Evolutionary conservation across 2,888 invertebrate species (phyloP), one percentile per base, ranked within the genome.

Genomic region (Ethmia dodecea): DNA sequence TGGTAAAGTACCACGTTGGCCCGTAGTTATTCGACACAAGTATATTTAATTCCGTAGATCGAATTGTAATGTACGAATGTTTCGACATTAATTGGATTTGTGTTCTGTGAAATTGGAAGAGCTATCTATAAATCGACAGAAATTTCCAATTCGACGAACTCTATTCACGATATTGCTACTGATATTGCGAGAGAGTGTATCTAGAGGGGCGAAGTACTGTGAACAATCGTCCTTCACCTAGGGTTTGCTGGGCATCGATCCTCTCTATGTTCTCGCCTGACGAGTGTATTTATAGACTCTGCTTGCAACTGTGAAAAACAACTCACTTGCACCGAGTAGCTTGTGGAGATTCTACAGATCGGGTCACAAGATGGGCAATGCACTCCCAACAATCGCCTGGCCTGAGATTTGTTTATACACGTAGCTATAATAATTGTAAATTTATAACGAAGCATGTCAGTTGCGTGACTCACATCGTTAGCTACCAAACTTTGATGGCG

Each of bases 401-500:
- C n/a, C 6, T 27, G 24, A 31, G 24, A 16, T 40, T 31, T 33
- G 30, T 33, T 27, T 37, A 14, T 22, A 16, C 20, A 33, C 14
- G 6, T n/a, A 33, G 3, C n/a, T 26, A 52, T 51, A 57, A 52
- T 55, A 55, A 55, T 56, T 42, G 64, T 61, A 64, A 59, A 67
- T 68, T 66, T 71, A 72, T 70, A 66, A 62, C 60, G 59, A 66
- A 70, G 68, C 64, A 57, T 71, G 69, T 67, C 62, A 64, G 64
- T 76, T 64, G 77, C 78, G 77, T 84, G 84, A 84, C 78, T 84
- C 81, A 84, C 55, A 60, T 76, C 59, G 71, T 78, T 80, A 77
- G 67, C 72, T 69, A 71, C 66, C 69, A 67, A 84, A 80, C 66
- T 72, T 73, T 66, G 60, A 77, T 81, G 76, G 81, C 84, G 84